These are phyloP conservation scores for Ladona fulva DNA, from an alignment of 1,140 invertebrate species.

Conservation along the genomic window DNA sequence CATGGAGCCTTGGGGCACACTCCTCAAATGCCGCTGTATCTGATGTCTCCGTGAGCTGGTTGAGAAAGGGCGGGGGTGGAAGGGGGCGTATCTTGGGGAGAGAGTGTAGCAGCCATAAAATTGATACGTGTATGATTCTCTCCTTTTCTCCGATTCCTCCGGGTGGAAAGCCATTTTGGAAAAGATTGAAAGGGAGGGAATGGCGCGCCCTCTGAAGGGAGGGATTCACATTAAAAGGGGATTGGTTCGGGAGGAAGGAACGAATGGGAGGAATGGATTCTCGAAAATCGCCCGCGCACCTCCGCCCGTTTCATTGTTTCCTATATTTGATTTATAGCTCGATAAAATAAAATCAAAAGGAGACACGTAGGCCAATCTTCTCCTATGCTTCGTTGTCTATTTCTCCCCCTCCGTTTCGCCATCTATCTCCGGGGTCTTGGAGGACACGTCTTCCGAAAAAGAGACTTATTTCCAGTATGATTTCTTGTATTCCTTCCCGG, in stretches of 20 bases:
- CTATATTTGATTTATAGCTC: conserved; percentile 7
- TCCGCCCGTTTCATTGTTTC: background rate
- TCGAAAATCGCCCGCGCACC: background rate
- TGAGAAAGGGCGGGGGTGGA: background rate
- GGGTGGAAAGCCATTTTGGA: conserved; percentile 2
- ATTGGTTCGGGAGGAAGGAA: background rate
- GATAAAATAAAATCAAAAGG: background rate
- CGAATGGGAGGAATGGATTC: background rate
- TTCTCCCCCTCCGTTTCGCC: no score
- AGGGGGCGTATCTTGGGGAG: background rate
- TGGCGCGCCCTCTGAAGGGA: background rate
- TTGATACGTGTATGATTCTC: conserved; percentile 18
- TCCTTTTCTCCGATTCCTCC: background rate
- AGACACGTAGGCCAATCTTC: no score
- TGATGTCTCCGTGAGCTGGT: background rate
- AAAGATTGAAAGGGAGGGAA: conserved; percentile 23
- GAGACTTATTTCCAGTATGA: no score
- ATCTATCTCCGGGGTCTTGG: no score
- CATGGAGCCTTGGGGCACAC: no score
- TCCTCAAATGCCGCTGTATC: no score
- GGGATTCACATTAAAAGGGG: background rate
- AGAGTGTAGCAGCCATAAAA: conserved; percentile 34
- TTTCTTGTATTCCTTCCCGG: no score
- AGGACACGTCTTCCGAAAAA: no score
- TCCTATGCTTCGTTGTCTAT: no score